These are phyloP conservation scores for Candidula unifasciata DNA, from an alignment of 2,888 invertebrate genomes.

Conservation along the genomic window DNA sequence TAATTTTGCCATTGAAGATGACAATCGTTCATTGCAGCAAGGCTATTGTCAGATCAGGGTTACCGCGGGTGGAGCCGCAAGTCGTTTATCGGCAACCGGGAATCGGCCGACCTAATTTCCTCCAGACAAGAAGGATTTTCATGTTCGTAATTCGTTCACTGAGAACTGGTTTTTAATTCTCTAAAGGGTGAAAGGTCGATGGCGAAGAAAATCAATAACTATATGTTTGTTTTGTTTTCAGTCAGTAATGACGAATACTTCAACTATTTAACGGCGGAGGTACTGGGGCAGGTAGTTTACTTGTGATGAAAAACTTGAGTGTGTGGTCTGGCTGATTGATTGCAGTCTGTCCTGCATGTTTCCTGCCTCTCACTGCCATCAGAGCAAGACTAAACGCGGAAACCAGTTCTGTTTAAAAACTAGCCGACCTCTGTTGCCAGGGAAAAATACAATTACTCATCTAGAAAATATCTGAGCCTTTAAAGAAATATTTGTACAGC, in stretches of 20 bases:
- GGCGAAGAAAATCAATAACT: background rate
- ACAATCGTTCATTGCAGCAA: slow-evolving; percentile 37
- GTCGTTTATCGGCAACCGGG: slow-evolving; percentile 43
- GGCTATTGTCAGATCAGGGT: slow-evolving; percentile 31
- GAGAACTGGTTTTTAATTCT: background rate
- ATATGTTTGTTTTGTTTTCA: background rate
- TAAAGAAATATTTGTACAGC: no score
- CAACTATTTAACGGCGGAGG: no score
- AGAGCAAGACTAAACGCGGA: no score
- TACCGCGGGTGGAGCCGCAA: slow-evolving; percentile 7
- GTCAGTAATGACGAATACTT: background rate
- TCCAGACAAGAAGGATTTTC: slow-evolving; percentile 49
- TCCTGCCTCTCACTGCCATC: no score
- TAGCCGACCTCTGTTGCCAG: no score
- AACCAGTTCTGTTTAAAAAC: no score
- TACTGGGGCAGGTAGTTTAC: no score
- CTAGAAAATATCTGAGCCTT: no score
- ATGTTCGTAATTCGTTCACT: slow-evolving; percentile 30
- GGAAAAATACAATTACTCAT: no score
- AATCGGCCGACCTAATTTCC: slow-evolving; percentile 41
- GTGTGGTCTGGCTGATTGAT: no score
- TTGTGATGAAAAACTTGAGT: no score
- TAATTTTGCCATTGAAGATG: slow-evolving; percentile 37
- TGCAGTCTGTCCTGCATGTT: no score
- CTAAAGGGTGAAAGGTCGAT: slow-evolving; percentile 27